Evolutionary conservation across 1,140 invertebrate genomes (phyloP), one percentile per base, ranked within the genome.

Genomic region (Copidosoma floridanum): DNA sequence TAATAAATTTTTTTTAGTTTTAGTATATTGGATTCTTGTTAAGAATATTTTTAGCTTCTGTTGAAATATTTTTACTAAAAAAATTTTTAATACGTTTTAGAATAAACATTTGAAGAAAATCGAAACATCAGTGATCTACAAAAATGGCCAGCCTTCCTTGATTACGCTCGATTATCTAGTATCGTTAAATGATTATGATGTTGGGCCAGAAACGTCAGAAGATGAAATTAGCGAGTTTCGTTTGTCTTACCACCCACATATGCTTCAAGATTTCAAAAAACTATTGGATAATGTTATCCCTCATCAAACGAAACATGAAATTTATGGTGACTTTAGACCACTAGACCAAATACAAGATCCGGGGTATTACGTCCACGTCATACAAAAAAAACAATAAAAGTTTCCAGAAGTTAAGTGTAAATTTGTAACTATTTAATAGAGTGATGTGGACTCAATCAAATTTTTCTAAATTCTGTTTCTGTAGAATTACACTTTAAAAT

Each of bases 321-420:
- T 92, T n/a, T 93, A 84, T 65, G 91, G 86, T 1, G 91, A 94
- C 75, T 94, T 94, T 76, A 87, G 90, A 71, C 74, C 82, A 0
- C 72, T 92, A 24, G 80, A 84, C 37, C 67, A 85, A 64, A 81
- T 87, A 12, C 65, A 84, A 56, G 80, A 84, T 65, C 91, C 91
- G 1, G 89, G 85, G n/a, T 93, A 92, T 74, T 93, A 91, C 65
- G 91, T 94, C 50, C 91, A 93, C 68, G 82, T 93, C 16, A 81
- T 93, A 57, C 81, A 91, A 76, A 93, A 92, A 18, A 11, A 47
- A 32, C 12, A 32, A n/a, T n/a, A n/a, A n/a, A n/a, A n/a, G n/a
- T n/a, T n/a, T n/a, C n/a, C n/a, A n/a, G n/a, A n/a, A n/a, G n/a
- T n/a, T n/a, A n/a, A n/a, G n/a, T n/a, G n/a, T n/a, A n/a, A n/a